phyloP scores from a whole-genome alignment of 2,113 vertebrate genomes.

The Chiloscyllium plagiosum region DNA sequence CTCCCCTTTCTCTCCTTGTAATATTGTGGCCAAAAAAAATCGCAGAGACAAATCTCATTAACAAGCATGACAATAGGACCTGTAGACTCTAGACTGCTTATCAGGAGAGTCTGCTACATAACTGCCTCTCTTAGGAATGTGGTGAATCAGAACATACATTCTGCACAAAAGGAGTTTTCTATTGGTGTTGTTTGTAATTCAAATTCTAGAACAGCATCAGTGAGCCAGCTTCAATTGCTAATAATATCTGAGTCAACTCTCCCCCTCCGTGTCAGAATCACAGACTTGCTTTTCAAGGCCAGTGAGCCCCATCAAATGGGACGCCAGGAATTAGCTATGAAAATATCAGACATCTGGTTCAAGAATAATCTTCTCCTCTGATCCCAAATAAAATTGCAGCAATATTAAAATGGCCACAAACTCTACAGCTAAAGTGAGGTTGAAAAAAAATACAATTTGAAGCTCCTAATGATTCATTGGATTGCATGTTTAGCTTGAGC shows the following conservation, averaged over 20 bases:
- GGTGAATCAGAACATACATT: conserved; percentile 7
- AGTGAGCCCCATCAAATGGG: background rate
- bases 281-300: background rate
- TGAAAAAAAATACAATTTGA: background rate
- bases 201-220: background rate
- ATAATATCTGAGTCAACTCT: background rate
- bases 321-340: background rate
- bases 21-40: background rate
- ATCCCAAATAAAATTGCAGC: background rate
- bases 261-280: background rate
- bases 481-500: background rate
- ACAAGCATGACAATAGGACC: conserved; percentile 8
- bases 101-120: background rate
- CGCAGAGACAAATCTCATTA: conserved; percentile 18
- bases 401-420: background rate
- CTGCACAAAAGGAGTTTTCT: conserved; percentile 17
- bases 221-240: background rate
- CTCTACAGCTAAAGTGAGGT: background rate
- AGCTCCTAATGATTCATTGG: background rate
- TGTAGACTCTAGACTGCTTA: background rate
- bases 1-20: conserved; percentile 19
- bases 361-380: background rate
- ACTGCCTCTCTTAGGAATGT: conserved; percentile 19
- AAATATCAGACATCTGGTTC: background rate
- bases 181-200: background rate